Base-by-base conservation (phyloP, 2,113 vertebrate species). In the Chamaea fasciata region DNA sequence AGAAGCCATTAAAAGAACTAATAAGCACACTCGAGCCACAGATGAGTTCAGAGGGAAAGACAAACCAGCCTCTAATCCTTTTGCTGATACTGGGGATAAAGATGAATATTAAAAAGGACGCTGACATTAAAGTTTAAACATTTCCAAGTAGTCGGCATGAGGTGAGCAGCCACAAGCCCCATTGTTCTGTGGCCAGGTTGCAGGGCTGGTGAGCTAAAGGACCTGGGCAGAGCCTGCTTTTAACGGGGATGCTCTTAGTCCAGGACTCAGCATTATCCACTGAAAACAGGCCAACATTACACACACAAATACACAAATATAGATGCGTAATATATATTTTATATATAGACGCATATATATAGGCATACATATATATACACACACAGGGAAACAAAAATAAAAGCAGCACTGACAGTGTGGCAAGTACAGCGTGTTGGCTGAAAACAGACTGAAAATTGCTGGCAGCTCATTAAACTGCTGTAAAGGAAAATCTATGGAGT, bases 1-100 rank as follows among this genome's bases (percentile, higher is more conserved):
- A 88, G 85, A 83, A 84, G 92, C 69, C 75, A 92, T 93, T 92
- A 93, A 75, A 88, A 87, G 95, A 93, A 83, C 96, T 94, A 88
- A 89, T 86, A 92, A 53, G 91, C 83, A 71, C 69, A 59, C 89
- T 86, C 8, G 49, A 96, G 89, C 83, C 91, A 83, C 70, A 42
- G 88, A 94, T 79, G 85, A 96, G 73, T 91, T 89, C 53, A 23
- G 89, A 92, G 27, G 83, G 75, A 87, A 95, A 93, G 90, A 92
- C 68, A 90, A 96, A 94, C 68, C 83, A 47, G 79, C 35, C 71
- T 83, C 92, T 89, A 94, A 96, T 90, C 83, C 81, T 85, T 77
- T 13, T 49, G 77, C 49, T 85, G 83, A 81, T 73, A 68, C 39
- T 63, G 63, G 31, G 76, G 87, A 91, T 91, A 88, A 95, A 93